phyloP scores from a whole-genome alignment of 2,113 vertebrate genomes.

The Corythoichthys intestinalis region DNA sequence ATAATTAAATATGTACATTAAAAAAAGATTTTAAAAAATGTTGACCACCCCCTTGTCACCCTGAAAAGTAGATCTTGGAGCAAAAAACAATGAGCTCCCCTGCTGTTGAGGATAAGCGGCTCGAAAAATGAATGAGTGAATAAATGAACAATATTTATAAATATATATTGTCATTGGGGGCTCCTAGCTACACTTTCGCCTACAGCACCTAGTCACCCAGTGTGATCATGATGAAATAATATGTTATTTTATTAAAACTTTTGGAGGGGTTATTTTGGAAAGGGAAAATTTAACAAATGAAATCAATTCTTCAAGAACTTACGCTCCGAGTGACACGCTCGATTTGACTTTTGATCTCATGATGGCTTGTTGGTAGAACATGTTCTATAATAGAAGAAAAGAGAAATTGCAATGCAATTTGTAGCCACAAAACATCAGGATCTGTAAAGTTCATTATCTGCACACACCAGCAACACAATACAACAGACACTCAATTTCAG shows the following conservation, averaged over 20 bases:
- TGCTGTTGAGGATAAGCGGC: too few relatives aligned
- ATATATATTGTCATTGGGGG: too few relatives aligned
- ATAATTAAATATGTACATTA: too few relatives aligned
- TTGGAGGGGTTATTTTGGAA: neutral
- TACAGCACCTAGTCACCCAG: too few relatives aligned
- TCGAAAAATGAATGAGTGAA: too few relatives aligned
- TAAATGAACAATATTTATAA: too few relatives aligned
- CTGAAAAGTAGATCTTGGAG: too few relatives aligned
- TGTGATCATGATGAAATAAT: neutral
- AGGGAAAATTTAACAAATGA: neutral
- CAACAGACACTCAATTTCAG: neutral
- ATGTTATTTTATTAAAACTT: neutral
- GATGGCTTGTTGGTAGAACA: slow-evolving; percentile 87
- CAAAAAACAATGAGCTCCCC: too few relatives aligned
- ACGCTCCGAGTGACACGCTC: slow-evolving; percentile 91
- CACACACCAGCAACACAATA: neutral
- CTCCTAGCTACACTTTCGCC: too few relatives aligned
- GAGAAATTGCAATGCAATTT: neutral
- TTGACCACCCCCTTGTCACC: neutral
- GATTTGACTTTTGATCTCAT: slow-evolving; percentile 93
- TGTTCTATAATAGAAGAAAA: slow-evolving; percentile 74
- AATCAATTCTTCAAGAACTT: slow-evolving; percentile 53
- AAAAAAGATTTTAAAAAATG: too few relatives aligned
- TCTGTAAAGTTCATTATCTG: too few relatives aligned
- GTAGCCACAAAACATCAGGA: neutral